Evolutionary conservation across 1,140 invertebrate genomes (phyloP), one percentile per base, ranked within the genome.

Genomic region (Zaprionus camerounensis): DNA sequence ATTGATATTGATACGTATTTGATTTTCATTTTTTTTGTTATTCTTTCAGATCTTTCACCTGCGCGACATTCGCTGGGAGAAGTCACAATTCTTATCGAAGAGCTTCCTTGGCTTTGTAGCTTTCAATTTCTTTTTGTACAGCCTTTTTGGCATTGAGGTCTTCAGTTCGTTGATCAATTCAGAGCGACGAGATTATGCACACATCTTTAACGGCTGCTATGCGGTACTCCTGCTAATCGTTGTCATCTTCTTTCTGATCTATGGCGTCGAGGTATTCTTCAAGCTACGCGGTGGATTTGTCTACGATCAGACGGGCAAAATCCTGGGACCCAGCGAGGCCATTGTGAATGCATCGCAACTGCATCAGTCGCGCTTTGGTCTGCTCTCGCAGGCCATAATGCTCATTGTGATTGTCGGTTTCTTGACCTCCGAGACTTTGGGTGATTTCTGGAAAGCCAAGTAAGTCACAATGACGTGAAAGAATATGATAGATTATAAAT

Each of bases 241-340:
- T 28, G 97, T 99, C 26, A 94, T 98, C 7, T 98, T 98, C 93
- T 99, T 98, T 93, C 95, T 99, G 36, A 98, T 98, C 64, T 99
- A 99, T 93, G 98, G 98, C 26, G 96, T 98, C 11, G 97, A 98
- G 94, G 97, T 99, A 2, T 99, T 96, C 92, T 98, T 99, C 91
- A 98, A 98, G 95, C 96, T 98, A 93, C 93, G 94, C 53, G 93
- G 94, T 34, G 94, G 93, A 61, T 94, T 94, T 57, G 93, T 94
- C 5, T 91, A 93, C 38, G 91, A 93, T 66, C 82, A 85, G 66
- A 91, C 81, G 61, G 90, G 91, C 58, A 92, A 90, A 64, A 85
- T 81, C 26, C 71, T 91, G 1, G 87, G 92, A 38, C 91, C 87
- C 64, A 92, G 85, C 49, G 92, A 92, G 77, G 83, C 90, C 2